Conservation (phyloP, 2,888 invertebrate species). For the Andrena minutula region DNA sequence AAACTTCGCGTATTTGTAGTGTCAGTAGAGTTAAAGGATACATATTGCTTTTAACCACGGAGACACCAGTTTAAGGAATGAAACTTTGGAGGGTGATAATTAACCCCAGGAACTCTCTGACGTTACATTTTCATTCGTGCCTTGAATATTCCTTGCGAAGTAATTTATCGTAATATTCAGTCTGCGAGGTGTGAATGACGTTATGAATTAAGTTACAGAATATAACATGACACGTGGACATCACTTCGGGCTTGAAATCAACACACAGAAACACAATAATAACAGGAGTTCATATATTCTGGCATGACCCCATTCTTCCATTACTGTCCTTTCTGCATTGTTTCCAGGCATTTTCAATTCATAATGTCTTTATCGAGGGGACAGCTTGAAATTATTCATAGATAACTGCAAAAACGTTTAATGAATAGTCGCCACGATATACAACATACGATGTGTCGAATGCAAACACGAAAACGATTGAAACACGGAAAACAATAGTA, state of each 20-base stretch:
- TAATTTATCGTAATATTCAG: too few species aligned
- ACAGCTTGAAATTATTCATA: constrained; percentile 8
- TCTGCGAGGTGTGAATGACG: too few species aligned
- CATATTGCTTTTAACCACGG: too few species aligned
- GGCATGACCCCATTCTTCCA: not conserved
- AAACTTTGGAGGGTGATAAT: too few species aligned
- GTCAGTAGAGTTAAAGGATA: not conserved
- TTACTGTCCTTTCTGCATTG: not conserved
- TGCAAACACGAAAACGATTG: not conserved
- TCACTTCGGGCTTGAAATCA: too few species aligned
- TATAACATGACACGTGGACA: too few species aligned
- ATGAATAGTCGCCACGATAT: constrained; percentile 7
- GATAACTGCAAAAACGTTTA: constrained; percentile 6
- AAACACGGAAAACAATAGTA: not conserved
- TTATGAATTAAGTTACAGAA: too few species aligned
- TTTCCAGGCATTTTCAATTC: not conserved
- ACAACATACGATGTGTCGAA: not conserved
- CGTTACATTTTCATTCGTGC: not conserved
- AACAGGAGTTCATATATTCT: not conserved
- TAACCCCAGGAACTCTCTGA: not conserved
- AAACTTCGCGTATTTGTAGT: not conserved
- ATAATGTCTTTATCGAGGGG: constrained; percentile 10
- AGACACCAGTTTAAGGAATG: too few species aligned
- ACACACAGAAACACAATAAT: not conserved
- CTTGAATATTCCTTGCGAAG: too few species aligned